Base-by-base conservation (phyloP, 2,113 vertebrate genomes). In the Sinocyclocheilus maitianheensis region DNA sequence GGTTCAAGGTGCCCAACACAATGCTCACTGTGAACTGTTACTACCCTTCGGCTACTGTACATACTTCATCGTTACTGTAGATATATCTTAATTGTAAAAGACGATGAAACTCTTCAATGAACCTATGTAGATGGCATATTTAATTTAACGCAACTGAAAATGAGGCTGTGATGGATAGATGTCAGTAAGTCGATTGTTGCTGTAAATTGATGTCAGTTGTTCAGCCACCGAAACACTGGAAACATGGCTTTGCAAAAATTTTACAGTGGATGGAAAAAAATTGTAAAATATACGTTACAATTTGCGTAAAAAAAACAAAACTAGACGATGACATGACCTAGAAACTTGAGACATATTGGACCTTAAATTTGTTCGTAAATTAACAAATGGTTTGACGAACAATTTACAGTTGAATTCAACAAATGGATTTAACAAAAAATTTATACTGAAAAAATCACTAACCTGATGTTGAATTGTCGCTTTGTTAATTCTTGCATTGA, bases 21-120 rank as follows among this genome's bases (percentile, higher is more conserved):
- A 83, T 24, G 48, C 63, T 82, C 46, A 71, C 65, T 71, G 81
- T 83, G 81, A 71, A n/a, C 81, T 71, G 5, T 37, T 22, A 4
- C n/a, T 67, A 65, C 30, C 14, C 43, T 30, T 46, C 37, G 5
- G 5, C 77, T 3, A 48, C 80, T 71, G 18, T 82, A 22, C 5
- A 69, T 83, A 37, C 24, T 10, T 30, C 5, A 48, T 48, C 2
- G 22, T 30, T 48, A 30, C 24, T 81, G 14, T 67, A 51, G 80
- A 51, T 81, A 6, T 26, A 48, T 63, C 37, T 48, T 12, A n/a
- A 24, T 63, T 43, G 55, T 80, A 76, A 26, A 76, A 8, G 12
- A 26, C 43, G 30, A 16, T 4, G 40, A 24, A 63, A 18, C 13
- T 26, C 40, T 43, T 26, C 6, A n/a, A 5, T 43, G 16, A 8